Base-by-base conservation (phyloP, 2,113 vertebrate genomes). In the Aleadryas rufinucha region DNA sequence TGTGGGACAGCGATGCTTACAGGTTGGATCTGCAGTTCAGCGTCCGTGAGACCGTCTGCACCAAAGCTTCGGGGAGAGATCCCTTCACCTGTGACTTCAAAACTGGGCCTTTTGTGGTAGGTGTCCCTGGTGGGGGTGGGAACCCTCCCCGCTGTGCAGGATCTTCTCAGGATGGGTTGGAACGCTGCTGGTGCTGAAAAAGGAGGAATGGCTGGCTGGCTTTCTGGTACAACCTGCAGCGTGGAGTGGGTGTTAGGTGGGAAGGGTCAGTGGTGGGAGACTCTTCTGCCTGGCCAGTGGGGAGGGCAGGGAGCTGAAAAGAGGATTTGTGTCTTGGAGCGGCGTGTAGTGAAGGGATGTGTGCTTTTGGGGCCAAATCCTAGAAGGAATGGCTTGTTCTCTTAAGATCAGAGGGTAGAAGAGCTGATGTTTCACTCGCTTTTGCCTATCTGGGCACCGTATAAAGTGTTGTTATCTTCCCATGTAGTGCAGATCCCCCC, bases 31-130 rank as follows among this genome's bases (percentile, higher is more conserved):
- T 98, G 23, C 90, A 88, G 18, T 97, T 98, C 87, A 94, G 47
- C 41, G 49, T 98, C 35, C 95, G 88, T 17, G 97, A 98, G 78
- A 98, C 97, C 0, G 75, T 68, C 2, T 98, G 98, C 80, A 7
- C 42, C 2, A 97, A 89, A 49, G 84, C 78, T 7, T 97, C 96
- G 0, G 92, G 90, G 11, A 93, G 80, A 74, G 95, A 98, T 16
- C 95, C 97, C 0, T 65, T 28, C 26, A 66, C 80, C 0, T 98
- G 98, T 7, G 52, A 26, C 83, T 98, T 98, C 95, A 96, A 52
- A 77, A 66, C 49, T 19, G 97, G 95, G 12, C 95, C 81, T 69
- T 90, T 82, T 0, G 30, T 60, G 97, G 98, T 98, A 31, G 93
- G 97, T n/a, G 53, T 13, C 12, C 37, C 15, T 27, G 56, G 7